phyloP scores from a whole-genome alignment of 2,113 vertebrate species.

The Coreoperca whiteheadi region DNA sequence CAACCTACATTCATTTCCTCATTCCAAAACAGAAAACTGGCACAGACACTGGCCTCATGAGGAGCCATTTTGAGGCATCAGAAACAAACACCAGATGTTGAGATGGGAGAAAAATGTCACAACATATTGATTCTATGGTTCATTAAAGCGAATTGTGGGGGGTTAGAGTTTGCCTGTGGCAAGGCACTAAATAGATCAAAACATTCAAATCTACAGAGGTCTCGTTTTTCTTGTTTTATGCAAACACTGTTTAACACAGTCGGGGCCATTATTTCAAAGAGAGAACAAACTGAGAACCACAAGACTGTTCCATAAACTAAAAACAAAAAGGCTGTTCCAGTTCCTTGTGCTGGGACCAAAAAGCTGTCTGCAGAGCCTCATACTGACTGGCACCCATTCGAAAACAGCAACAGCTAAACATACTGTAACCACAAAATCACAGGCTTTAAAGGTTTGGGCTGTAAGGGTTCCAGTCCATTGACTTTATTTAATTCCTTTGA shows the following conservation, averaged over 20 bases:
- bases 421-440: slow-evolving; percentile 20
- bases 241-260: slow-evolving; percentile 66
- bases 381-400: slow-evolving; percentile 3
- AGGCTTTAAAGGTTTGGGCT: slow-evolving; percentile 6
- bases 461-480: slow-evolving; percentile 2
- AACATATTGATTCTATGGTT: slow-evolving; percentile 74
- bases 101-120: slow-evolving; percentile 73
- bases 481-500: slow-evolving; percentile 1
- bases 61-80: slow-evolving; percentile 74
- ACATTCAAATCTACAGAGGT: slow-evolving; percentile 47
- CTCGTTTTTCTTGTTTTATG: slow-evolving; percentile 51
- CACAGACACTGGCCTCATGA: slow-evolving; percentile 61
- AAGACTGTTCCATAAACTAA: slow-evolving; percentile 29
- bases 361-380: slow-evolving; percentile 11
- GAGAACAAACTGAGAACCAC: slow-evolving; percentile 33
- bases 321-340: slow-evolving; percentile 25
- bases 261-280: slow-evolving; percentile 45
- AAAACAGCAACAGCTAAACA: slow-evolving; percentile 33
- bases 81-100: slow-evolving; percentile 79
- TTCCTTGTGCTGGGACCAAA: slow-evolving; percentile 13
- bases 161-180: slow-evolving; percentile 57
- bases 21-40: slow-evolving; percentile 66
- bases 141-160: slow-evolving; percentile 68
- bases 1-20: slow-evolving; percentile 64
- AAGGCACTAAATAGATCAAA: slow-evolving; percentile 52